These are phyloP conservation scores for Chrysina gloriosa DNA, from an alignment of 2,888 invertebrate genomes.

Conservation along the genomic window DNA sequence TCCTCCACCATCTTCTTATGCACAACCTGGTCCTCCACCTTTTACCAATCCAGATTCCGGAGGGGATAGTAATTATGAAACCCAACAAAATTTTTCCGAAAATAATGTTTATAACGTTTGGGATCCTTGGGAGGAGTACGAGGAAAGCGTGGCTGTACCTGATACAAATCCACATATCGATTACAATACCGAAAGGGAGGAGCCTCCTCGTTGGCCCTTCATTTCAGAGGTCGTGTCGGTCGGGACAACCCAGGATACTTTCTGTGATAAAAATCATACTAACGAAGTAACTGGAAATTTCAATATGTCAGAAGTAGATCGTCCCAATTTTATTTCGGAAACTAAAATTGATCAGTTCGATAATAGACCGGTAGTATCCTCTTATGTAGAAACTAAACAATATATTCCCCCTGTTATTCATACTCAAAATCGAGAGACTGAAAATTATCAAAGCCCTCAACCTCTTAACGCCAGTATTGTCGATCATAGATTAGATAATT, in stretches of 20 bases:
- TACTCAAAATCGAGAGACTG: not conserved
- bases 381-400: not conserved
- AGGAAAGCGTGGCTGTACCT: constrained; percentile 53
- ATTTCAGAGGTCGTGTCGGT: not conserved
- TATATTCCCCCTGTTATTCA: not conserved
- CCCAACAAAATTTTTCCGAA: constrained; percentile 38
- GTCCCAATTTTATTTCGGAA: not conserved
- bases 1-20: constrained; percentile 40
- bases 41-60: constrained; percentile 14
- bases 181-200: not conserved
- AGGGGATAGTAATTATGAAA: constrained; percentile 18
- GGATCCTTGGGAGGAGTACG: constrained; percentile 84
- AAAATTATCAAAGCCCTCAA: not conserved
- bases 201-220: not conserved
- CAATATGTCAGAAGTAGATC: not conserved
- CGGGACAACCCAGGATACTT: not conserved
- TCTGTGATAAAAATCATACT: not conserved
- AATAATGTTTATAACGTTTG: constrained; percentile 62
- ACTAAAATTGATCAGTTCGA: constrained; percentile 8
- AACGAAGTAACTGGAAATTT: constrained; percentile 4
- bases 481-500: constrained; percentile 20
- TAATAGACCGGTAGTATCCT: constrained; percentile 5
- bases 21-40: constrained; percentile 27
- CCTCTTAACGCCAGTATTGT: constrained; percentile 17
- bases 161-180: not conserved